phyloP scores from a whole-genome alignment of 2,888 invertebrate species.

The Orthonychiurus folsomi region DNA sequence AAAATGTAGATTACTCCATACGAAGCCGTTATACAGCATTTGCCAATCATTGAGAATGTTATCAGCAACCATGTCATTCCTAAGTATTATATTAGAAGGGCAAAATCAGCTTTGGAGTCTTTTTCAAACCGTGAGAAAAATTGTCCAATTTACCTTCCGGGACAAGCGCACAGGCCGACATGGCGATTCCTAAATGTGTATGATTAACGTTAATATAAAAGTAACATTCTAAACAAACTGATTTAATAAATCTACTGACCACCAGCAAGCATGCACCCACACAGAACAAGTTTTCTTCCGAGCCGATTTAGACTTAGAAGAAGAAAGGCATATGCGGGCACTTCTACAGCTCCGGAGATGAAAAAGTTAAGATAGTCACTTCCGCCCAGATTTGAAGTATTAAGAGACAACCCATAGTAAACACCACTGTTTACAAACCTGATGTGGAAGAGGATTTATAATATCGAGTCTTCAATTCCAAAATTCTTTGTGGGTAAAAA shows the following conservation, averaged over 20 bases:
- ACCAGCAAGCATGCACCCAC: slow-evolving; percentile 54
- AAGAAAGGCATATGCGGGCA: slow-evolving; percentile 61
- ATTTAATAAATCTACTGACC: neutral
- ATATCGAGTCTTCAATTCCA: neutral
- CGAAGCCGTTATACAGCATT: slow-evolving; percentile 62
- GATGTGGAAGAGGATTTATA: neutral
- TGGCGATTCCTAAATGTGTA: slow-evolving; percentile 32
- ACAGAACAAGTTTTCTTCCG: slow-evolving; percentile 60
- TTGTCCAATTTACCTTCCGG: slow-evolving; percentile 22
- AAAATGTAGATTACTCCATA: slow-evolving; percentile 65
- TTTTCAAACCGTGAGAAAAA: neutral
- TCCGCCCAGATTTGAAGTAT: slow-evolving; percentile 60
- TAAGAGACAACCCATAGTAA: slow-evolving; percentile 70
- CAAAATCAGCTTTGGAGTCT: too few species aligned
- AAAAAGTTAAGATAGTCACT: slow-evolving; percentile 65
- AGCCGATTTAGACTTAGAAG: slow-evolving; percentile 59
- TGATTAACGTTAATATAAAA: too few species aligned
- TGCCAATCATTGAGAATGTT: slow-evolving; percentile 59
- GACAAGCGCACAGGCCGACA: slow-evolving; percentile 35
- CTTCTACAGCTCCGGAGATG: slow-evolving; percentile 65
- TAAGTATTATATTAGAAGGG: slow-evolving; percentile 43
- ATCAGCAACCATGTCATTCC: slow-evolving; percentile 53
- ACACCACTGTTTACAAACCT: slow-evolving; percentile 62
- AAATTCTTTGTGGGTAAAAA: neutral
- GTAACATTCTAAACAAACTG: too few species aligned